These are phyloP conservation scores for Glaucopsyche alexis DNA, from an alignment of 2,888 invertebrate species.

Conservation along the genomic window DNA sequence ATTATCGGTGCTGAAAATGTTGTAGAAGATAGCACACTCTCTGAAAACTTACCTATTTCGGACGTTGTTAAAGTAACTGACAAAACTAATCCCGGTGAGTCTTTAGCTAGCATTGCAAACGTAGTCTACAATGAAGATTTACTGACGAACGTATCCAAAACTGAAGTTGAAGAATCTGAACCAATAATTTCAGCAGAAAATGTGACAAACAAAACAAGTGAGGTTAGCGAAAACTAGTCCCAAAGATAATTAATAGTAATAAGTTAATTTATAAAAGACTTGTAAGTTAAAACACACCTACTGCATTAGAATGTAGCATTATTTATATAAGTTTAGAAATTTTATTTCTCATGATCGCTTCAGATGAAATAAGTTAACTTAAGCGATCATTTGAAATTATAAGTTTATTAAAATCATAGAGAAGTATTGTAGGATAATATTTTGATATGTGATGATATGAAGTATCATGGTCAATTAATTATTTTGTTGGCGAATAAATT, in stretches of 20 bases:
- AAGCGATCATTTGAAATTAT: not conserved
- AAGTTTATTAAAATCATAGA: not conserved
- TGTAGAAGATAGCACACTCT: constrained; percentile 16
- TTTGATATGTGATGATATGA: not conserved
- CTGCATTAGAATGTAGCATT: constrained; percentile 17
- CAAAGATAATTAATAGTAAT: constrained; percentile 18
- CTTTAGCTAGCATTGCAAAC: not conserved
- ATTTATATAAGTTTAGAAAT: constrained; percentile 24
- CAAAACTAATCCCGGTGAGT: not conserved
- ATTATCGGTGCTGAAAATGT: not conserved
- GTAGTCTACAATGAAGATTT: constrained; percentile 9
- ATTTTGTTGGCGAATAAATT: not conserved
- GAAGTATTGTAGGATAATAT: constrained; percentile 11
- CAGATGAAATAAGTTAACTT: not conserved
- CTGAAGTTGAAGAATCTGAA: not conserved
- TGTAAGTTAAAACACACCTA: constrained; percentile 11
- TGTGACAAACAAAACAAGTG: constrained; percentile 8
- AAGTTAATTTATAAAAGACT: constrained; percentile 26
- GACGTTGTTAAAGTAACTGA: not conserved
- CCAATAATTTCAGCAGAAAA: constrained; percentile 7
- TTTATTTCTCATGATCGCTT: constrained; percentile 1
- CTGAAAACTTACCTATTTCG: not conserved
- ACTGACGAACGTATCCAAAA: not conserved
- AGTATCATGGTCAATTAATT: not conserved
- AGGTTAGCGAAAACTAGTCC: constrained; percentile 20